A percentile compares a stretch with the other conserved stretches of the same genome.
Evolutionary conservation across 2,113 vertebrate genomes (phyloP).

Genomic region (Manacus vitellinus): DNA sequence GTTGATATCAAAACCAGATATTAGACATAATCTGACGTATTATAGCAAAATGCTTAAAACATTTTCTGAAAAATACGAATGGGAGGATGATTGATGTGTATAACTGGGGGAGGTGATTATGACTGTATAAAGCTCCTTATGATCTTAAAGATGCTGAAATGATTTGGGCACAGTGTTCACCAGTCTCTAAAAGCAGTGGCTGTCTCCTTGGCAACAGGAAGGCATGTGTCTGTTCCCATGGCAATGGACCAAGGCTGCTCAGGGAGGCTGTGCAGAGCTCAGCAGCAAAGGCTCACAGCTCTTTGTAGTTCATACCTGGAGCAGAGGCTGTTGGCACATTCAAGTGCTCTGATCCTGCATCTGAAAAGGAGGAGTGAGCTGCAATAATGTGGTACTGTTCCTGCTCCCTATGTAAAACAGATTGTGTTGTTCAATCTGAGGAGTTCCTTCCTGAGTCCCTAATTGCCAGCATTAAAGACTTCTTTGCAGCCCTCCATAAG

Average conservation of each 20-base stretch:
- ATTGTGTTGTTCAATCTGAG: neutral
- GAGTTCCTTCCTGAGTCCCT: neutral
- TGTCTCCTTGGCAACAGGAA: slow-evolving; percentile 53
- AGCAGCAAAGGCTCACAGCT: neutral
- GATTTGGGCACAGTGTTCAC: neutral
- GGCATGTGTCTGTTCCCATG: slow-evolving; percentile 57
- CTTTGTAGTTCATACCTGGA: neutral
- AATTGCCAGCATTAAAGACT: neutral
- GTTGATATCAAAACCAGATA: neutral
- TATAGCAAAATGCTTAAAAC: neutral
- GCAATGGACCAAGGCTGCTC: neutral
- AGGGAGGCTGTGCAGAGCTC: neutral
- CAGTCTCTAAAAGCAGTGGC: neutral
- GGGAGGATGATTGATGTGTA: neutral
- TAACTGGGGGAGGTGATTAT: neutral
- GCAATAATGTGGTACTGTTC: neutral
- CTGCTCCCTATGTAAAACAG: neutral
- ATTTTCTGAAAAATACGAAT: neutral
- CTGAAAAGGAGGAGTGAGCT: neutral
- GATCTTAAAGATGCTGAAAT: neutral
- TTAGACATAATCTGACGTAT: neutral
- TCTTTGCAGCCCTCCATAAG: neutral
- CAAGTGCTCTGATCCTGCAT: neutral
- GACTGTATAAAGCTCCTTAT: neutral
- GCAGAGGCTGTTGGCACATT: neutral